Percentiles rank a stretch among this genome's conserved stretches.
Evolutionary conservation across 2,797 vertebrate genomes (phyloP).

Genomic region (Acipenser ruthenus): DNA sequence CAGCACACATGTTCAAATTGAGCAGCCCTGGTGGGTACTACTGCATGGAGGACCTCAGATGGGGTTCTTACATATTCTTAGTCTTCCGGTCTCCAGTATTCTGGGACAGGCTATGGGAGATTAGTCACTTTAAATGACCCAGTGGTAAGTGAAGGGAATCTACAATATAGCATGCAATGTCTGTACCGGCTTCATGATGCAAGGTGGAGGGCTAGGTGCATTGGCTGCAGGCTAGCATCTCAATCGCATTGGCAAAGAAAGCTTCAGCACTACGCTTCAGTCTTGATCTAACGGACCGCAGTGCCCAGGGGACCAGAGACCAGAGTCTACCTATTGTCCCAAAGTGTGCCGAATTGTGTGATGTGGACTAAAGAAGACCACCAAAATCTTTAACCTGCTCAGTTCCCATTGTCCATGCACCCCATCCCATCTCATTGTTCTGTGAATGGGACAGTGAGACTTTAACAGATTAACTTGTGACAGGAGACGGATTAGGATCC

Average conservation of each 20-base stretch:
- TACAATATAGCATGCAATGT: too few relatives aligned
- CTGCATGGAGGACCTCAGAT: too few relatives aligned
- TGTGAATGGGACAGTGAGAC: constrained; percentile 59
- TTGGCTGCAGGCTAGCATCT: too few relatives aligned
- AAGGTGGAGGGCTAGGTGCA: too few relatives aligned
- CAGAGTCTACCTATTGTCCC: neutral
- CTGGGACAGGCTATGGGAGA: too few relatives aligned
- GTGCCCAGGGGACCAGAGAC: constrained; percentile 4
- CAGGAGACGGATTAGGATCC: constrained; percentile 61
- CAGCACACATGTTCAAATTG: too few relatives aligned
- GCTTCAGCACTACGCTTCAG: constrained; percentile 35
- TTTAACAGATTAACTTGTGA: constrained; percentile 6
- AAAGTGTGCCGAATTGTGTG: constrained; percentile 20
- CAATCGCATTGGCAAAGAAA: neutral
- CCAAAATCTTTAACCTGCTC: neutral
- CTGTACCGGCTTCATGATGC: too few relatives aligned
- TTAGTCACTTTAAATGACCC: too few relatives aligned
- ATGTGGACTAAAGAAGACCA: constrained; percentile 11
- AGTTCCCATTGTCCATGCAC: neutral
- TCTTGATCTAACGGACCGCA: constrained; percentile 33
- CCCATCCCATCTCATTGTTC: constrained; percentile 6
- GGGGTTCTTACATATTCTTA: too few relatives aligned
- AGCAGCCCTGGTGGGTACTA: too few relatives aligned
- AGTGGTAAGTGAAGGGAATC: too few relatives aligned
- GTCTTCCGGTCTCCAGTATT: too few relatives aligned